phyloP scores from a whole-genome alignment of 2,113 vertebrate species.

The Eudyptes chrysolophus region DNA sequence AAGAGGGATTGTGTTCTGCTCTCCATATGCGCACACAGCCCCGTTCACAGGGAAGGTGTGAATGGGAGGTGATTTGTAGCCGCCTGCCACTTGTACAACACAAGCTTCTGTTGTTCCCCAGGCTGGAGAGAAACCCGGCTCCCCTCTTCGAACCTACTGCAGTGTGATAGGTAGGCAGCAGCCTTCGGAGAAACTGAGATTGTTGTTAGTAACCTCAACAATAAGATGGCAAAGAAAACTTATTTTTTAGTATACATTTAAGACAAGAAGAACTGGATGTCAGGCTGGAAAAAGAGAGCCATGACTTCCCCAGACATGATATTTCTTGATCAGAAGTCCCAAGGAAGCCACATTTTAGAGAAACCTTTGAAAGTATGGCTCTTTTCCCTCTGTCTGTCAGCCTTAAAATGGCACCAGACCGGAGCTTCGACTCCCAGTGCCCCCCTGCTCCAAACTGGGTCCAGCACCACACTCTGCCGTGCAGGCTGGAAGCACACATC shows the following conservation, averaged over 20 bases:
- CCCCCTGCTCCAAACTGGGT: neutral
- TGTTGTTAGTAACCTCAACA: neutral
- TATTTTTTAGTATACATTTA: neutral
- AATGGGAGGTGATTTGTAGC: conserved; percentile 12
- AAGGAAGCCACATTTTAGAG: neutral
- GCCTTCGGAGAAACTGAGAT: neutral
- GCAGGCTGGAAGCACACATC: neutral
- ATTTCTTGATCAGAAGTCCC: neutral
- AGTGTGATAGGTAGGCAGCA: neutral
- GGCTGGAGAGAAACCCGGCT: neutral
- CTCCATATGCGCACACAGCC: neutral
- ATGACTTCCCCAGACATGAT: neutral
- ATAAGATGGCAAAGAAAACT: neutral
- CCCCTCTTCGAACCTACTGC: neutral
- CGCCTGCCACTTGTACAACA: neutral
- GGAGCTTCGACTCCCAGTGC: neutral
- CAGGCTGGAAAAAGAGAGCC: neutral
- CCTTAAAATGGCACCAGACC: neutral
- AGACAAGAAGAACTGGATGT: neutral
- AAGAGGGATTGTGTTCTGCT: conserved; percentile 8
- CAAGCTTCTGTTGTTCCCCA: conserved; percentile 12
- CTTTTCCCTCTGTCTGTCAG: neutral
- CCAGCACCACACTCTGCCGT: rapidly evolving
- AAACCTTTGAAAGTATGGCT: neutral
- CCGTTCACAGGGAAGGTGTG: conserved; percentile 1